Percentiles rank a stretch among this genome's conserved stretches.
phyloP scores from a whole-genome alignment of 2,113 vertebrate genomes.

The Oncorhynchus keta region DNA sequence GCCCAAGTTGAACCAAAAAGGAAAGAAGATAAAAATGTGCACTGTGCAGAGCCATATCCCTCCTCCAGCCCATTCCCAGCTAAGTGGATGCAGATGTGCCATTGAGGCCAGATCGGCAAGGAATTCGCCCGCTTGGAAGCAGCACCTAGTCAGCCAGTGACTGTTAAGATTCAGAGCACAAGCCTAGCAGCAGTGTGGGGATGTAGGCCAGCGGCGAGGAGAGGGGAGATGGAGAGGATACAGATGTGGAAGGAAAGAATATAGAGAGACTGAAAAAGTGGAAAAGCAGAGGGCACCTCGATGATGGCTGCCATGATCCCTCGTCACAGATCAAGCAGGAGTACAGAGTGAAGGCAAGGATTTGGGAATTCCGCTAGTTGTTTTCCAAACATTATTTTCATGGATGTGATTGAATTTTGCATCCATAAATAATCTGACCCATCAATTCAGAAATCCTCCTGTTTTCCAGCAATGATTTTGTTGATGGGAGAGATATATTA shows the following conservation, averaged over 20 bases:
- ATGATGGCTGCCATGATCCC: not conserved
- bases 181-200: not conserved
- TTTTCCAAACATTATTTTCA: too few relatives aligned
- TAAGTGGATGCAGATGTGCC: conserved; percentile 21
- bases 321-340: not conserved
- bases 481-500: too few relatives aligned
- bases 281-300: not conserved
- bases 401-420: too few relatives aligned
- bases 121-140: not conserved
- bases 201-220: not conserved
- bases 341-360: too few relatives aligned
- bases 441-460: too few relatives aligned
- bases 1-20: conserved; percentile 12
- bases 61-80: conserved; percentile 1
- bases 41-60: not conserved
- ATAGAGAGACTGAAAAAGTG: not conserved
- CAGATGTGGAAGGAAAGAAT: not conserved
- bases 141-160: not conserved
- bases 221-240: not conserved
- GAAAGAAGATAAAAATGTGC: conserved; percentile 4
- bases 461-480: too few relatives aligned
- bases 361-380: too few relatives aligned
- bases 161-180: not conserved
- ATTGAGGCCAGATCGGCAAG: conserved; percentile 3
- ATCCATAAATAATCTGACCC: too few relatives aligned